Conservation (phyloP, 2,888 invertebrate species). For the Xanthorhoe designata region DNA sequence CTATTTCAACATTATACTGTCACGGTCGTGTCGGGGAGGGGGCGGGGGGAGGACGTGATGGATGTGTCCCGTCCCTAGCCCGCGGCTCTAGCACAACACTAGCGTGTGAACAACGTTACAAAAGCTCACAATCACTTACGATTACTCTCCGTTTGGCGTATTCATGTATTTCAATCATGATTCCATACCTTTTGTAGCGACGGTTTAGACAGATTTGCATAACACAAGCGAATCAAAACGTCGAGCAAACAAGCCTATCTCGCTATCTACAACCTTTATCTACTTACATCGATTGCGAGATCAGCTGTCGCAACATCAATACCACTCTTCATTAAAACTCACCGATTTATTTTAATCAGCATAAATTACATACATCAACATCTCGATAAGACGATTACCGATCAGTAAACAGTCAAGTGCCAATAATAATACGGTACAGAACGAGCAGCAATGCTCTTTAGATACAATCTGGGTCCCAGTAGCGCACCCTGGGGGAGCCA, state of each 20-base stretch:
- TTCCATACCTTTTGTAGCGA: conserved; percentile 43
- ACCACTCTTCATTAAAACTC: conserved; percentile 46
- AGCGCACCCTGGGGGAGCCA: conserved; percentile 68
- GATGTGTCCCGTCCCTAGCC: conserved; percentile 41
- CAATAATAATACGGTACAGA: conserved; percentile 53
- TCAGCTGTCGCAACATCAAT: conserved; percentile 26
- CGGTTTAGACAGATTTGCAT: conserved; percentile 43
- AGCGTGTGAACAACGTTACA: conserved; percentile 55
- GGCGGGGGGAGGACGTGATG: conserved; percentile 32
- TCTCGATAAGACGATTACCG: conserved; percentile 30
- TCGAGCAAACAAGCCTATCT: conserved; percentile 10
- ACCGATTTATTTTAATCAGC: conserved; percentile 37
- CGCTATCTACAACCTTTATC: conserved; percentile 11
- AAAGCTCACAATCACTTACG: conserved; percentile 52
- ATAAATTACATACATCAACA: conserved; percentile 31
- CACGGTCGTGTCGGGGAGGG: conserved; percentile 14
- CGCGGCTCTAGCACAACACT: conserved; percentile 42
- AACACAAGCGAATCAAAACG: conserved; percentile 44
- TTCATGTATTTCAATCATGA: conserved; percentile 59
- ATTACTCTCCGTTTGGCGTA: conserved; percentile 58
- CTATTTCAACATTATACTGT: too few species aligned
- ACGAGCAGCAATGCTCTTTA: conserved; percentile 51
- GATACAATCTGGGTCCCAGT: conserved; percentile 65
- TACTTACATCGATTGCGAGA: conserved; percentile 6
- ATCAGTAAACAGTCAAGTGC: conserved; percentile 49